A percentile compares a stretch with the other conserved stretches of the same genome.
These are phyloP conservation scores for Achroia grisella DNA, from an alignment of 1,140 invertebrate species.

Conservation along the genomic window DNA sequence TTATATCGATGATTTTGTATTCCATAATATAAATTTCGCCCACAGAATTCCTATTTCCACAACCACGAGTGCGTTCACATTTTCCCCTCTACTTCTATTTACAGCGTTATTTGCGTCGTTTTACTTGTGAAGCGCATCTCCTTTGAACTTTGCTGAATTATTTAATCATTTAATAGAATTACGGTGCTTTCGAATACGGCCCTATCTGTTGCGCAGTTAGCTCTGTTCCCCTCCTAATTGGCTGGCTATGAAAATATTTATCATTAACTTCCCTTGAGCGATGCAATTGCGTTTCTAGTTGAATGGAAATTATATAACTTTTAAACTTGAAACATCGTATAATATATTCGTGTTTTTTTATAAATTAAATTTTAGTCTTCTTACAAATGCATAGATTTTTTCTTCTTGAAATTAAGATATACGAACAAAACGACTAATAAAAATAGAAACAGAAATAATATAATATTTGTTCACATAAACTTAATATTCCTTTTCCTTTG, in stretches of 20 bases:
- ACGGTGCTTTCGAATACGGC: conserved; percentile 36
- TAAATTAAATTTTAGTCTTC: too few species aligned
- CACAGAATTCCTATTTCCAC: conserved; percentile 17
- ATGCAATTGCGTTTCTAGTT: neutral
- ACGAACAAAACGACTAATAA: too few species aligned
- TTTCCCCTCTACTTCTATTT: conserved; percentile 42
- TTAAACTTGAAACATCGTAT: too few species aligned
- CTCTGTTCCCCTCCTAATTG: conserved; percentile 38
- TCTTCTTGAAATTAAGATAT: too few species aligned
- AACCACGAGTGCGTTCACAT: conserved; percentile 45
- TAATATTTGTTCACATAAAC: too few species aligned
- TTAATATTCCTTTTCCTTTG: too few species aligned
- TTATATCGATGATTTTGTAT: too few species aligned
- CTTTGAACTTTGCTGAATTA: conserved; percentile 68
- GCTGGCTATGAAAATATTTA: conserved; percentile 38
- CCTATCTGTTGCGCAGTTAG: conserved; percentile 48
- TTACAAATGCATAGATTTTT: too few species aligned
- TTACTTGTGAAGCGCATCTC: conserved; percentile 64
- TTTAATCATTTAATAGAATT: conserved; percentile 71
- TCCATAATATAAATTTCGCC: conserved; percentile 11
- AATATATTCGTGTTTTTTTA: too few species aligned
- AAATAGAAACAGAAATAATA: too few species aligned
- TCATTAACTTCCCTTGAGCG: conserved; percentile 21
- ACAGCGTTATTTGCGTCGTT: conserved; percentile 59
- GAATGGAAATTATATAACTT: conserved; percentile 1